These are phyloP conservation scores for Notolepis coatsorum DNA, from an alignment of 2,797 vertebrate genomes.

Conservation along the genomic window DNA sequence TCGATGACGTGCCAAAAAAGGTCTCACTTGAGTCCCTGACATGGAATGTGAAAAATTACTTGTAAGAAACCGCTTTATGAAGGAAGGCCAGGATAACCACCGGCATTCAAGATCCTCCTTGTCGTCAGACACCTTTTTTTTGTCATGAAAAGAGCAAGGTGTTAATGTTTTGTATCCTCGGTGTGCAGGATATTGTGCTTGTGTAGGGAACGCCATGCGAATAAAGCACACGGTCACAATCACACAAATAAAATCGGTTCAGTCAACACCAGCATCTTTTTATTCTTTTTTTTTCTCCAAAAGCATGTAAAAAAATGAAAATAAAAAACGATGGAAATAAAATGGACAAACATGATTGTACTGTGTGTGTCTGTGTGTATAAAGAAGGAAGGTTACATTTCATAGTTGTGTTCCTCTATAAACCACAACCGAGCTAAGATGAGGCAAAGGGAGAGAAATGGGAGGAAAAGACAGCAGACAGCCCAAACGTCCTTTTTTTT, in stretches of 20 bases:
- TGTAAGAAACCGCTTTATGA: too few species aligned
- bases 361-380: constrained; percentile 50
- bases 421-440: constrained; percentile 56
- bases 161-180: too few species aligned
- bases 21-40: too few species aligned
- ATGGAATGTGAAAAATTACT: too few species aligned
- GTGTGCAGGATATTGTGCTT: too few species aligned
- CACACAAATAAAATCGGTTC: constrained; percentile 15
- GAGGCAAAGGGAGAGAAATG: constrained; percentile 50
- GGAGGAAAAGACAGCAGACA: constrained; percentile 49
- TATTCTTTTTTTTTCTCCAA: constrained; percentile 78
- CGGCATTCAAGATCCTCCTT: too few species aligned
- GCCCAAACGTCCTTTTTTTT: constrained; percentile 69
- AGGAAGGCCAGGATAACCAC: too few species aligned
- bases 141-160: too few species aligned
- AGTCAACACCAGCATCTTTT: constrained; percentile 75
- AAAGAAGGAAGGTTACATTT: constrained; percentile 57
- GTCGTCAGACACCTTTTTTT: too few species aligned
- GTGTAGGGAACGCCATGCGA: too few species aligned
- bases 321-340: constrained; percentile 42
- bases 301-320: constrained; percentile 80
- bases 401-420: constrained; percentile 55
- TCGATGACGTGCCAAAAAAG: too few species aligned
- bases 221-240: too few species aligned
- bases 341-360: constrained; percentile 69